phyloP scores from a whole-genome alignment of 2,797 vertebrate species.

The Graptemys geographica region DNA sequence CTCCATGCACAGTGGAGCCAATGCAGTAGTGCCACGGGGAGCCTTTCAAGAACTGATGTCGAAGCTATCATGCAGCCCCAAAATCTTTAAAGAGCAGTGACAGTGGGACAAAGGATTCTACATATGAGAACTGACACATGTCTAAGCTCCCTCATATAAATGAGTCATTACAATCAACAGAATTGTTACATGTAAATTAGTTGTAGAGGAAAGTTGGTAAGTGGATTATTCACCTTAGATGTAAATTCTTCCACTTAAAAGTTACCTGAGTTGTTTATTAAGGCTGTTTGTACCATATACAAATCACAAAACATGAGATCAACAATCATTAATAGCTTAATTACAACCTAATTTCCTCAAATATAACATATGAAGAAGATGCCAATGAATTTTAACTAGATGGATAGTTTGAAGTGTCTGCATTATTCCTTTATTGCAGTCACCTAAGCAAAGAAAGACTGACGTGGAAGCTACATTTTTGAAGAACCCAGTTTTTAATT shows the following conservation, averaged over 20 bases:
- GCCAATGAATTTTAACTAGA: neutral
- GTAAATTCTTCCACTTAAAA: neutral
- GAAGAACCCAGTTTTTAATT: neutral
- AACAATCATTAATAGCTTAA: neutral
- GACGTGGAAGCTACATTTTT: fast-evolving
- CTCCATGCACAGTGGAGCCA: neutral
- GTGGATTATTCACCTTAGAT: neutral
- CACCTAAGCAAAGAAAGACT: neutral
- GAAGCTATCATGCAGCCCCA: neutral
- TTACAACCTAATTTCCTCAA: neutral
- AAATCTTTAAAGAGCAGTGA: fast-evolving
- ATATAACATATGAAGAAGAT: neutral
- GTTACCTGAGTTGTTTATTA: neutral
- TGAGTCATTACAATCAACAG: neutral
- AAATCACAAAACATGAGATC: neutral
- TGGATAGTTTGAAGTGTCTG: neutral
- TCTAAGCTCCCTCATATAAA: neutral
- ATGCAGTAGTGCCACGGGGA: neutral
- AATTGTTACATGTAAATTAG: fast-evolving
- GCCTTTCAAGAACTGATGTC: neutral
- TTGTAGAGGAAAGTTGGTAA: neutral
- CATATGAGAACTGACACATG: neutral
- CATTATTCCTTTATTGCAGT: neutral
- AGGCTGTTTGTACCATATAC: neutral
- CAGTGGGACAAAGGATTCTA: too few species aligned